Base-by-base conservation (phyloP, 2,797 vertebrate species). In the Crocodylus rhombifer region DNA sequence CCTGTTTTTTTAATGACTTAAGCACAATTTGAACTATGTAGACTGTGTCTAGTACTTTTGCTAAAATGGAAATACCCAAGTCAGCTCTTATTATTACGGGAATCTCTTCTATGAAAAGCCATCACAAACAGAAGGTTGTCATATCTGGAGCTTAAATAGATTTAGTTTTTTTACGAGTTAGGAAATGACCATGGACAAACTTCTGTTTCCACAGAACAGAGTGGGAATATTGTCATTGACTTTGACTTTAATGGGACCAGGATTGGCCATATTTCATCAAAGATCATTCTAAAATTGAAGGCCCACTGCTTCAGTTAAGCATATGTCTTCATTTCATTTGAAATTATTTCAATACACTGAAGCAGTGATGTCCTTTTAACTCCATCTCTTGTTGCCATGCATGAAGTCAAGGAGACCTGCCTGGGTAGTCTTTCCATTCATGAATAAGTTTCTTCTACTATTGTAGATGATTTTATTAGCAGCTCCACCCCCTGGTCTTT, bases 361-460 rank as follows among this genome's bases (percentile, higher is more conserved):
- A 86, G 90, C 4, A 82, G 83, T 81, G 7, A 80, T 78, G 94
- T 95, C 94, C 67, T 84, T 96, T 36, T 42, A 82, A 67, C 95
- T 82, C 91, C 77, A 91, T 65, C 87, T 89, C 62, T 87, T 62
- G 74, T 78, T 95, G 42, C 93, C 90, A 93, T 89, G 87, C 51
- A 0, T 89, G 79, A 94, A 92, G 87, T 95, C 20, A 90, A 89
- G 88, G 88, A 91, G 82, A 91, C 80, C 42, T 67, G 80, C 58
- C 77, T 85, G 87, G 17, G 0, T 36, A 51, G 42, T 83, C 95
- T 91, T 56, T 1, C 67, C 71, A 82, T 89, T 95, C 94, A 74
- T 81, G 56, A 91, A 33, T 74, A 78, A 89, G 64, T 94, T 96
- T 95, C 79, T 96, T 95, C 94, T 97, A 93, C 90, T 90, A 64